These are phyloP conservation scores for Megastigmus dorsalis DNA, from an alignment of 2,888 invertebrate genomes.

Conservation along the genomic window DNA sequence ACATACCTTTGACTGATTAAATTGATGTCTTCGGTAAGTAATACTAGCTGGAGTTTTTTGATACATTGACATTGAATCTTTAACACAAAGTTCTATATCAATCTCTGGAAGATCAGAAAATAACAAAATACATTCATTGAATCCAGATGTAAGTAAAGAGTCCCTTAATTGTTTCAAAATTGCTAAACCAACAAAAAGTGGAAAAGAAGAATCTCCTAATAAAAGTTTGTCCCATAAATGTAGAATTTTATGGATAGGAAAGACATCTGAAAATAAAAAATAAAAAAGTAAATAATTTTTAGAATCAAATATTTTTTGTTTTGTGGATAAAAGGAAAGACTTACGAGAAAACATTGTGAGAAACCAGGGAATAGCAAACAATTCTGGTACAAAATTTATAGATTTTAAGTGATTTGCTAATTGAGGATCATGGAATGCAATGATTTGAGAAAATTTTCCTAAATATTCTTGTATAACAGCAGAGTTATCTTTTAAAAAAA, in stretches of 20 bases:
- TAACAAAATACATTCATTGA: conserved; percentile 97
- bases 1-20: conserved; percentile 66
- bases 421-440: conserved; percentile 95
- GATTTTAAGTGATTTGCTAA: conserved; percentile 92
- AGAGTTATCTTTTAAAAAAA: conserved; percentile 98
- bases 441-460: conserved; percentile 96
- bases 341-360: conserved; percentile 98
- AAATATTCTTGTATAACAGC: conserved; percentile 97
- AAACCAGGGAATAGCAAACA: conserved; percentile 99
- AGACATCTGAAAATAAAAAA: conserved; percentile 85
- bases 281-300: conserved; percentile 4
- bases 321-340: background rate
- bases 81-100: conserved; percentile 94
- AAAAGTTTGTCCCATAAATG: conserved; percentile 98
- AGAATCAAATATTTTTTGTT: background rate
- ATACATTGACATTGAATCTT: conserved; percentile 90
- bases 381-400: conserved; percentile 96
- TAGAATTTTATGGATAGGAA: conserved; percentile 97
- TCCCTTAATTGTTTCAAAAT: conserved; percentile 91
- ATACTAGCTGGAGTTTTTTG: conserved; percentile 91
- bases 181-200: conserved; percentile 95
- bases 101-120: conserved; percentile 99
- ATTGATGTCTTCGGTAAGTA: conserved; percentile 87
- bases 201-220: conserved; percentile 93
- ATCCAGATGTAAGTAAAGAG: conserved; percentile 90